Evolutionary conservation across 2,888 invertebrate genomes (phyloP), one percentile per base, ranked within the genome.

Genomic region (Rhabditoides inermis): DNA sequence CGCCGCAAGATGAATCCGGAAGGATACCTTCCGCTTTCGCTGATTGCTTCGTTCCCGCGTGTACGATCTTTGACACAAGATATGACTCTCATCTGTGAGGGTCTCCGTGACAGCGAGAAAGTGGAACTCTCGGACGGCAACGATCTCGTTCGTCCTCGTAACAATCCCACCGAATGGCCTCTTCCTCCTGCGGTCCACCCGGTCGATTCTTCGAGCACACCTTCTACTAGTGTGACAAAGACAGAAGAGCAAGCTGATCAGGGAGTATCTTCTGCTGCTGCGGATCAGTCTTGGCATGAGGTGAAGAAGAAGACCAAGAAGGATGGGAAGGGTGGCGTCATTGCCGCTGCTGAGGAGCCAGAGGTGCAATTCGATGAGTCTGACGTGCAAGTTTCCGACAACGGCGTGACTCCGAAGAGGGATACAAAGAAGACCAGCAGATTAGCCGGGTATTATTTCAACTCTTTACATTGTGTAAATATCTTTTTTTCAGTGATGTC

Each of bases 11-110:
- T 98, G 98, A 88, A 90, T 70, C 79, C 84, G 2, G 86, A 90
- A 15, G 98, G 98, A 50, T 95, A 86, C 76, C 84, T 95, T 61
- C 90, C 92, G 0, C 85, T 98, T 44, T 86, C 88, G 56, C 81
- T 95, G 61, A 90, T 98, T 63, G 91, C 92, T 53, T 90, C 91
- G 20, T 98, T 98, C 81, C 89, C 91, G 79, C 85, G 95, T 71
- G 87, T 98, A 59, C 84, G 88, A 68, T 85, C 86, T 47, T 82
- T 94, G 63, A 90, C 90, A 4, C 84, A 85, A 30, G 89, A 94
- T 78, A 82, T 90, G 59, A 82, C 84, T 60, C 81, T 90, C 56
- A 87, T 95, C 62, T 82, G 89, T 18, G 85, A 87, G 76, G 76
- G 90, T 2, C 86, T 95, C 56, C 82, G 84, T 56, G 86, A 86